These are phyloP conservation scores for Sapayoa aenigma DNA, from an alignment of 2,113 vertebrate genomes.

Conservation along the genomic window DNA sequence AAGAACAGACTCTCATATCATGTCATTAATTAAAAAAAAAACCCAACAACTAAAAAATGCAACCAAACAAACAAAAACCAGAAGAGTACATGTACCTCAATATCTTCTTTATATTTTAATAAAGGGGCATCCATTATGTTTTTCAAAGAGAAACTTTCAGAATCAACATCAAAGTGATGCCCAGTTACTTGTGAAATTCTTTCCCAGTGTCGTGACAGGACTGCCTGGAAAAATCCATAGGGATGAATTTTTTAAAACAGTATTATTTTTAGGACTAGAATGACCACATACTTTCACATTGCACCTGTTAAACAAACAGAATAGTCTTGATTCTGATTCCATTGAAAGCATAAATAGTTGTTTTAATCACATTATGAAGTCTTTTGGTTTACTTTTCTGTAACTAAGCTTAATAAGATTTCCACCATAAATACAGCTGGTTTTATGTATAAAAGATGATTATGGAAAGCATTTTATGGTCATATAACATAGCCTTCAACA, in stretches of 20 bases:
- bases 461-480: neutral
- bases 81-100: conserved; percentile 72
- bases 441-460: neutral
- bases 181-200: conserved; percentile 75
- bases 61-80: neutral
- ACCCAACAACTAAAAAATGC: neutral
- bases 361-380: neutral
- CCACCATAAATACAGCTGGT: neutral
- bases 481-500: neutral
- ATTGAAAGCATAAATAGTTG: neutral
- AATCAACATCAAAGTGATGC: conserved; percentile 77
- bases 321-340: neutral
- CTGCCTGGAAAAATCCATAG: conserved; percentile 70
- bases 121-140: conserved; percentile 80
- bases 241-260: neutral
- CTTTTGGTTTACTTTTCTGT: neutral
- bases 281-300: neutral
- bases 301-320: neutral
- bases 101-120: conserved; percentile 80
- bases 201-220: conserved; percentile 82
- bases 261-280: neutral
- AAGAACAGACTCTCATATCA: neutral
- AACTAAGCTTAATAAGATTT: neutral
- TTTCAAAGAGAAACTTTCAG: conserved; percentile 76
- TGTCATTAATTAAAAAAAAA: neutral